Evolutionary conservation across 2,888 invertebrate species (phyloP).

Genomic region (Stenichneumon culpator): DNA sequence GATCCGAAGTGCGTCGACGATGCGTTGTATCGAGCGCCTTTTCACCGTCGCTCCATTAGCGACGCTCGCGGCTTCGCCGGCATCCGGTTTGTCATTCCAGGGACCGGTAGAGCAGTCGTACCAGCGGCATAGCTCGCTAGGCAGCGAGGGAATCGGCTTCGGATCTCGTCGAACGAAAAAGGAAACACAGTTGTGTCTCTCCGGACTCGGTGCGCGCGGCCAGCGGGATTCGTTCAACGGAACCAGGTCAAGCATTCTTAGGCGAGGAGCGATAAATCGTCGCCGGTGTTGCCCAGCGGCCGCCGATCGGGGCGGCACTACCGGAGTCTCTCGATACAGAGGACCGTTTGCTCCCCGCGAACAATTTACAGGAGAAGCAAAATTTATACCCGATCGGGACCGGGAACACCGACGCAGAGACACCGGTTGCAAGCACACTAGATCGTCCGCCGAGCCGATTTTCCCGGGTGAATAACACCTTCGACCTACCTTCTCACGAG

Average conservation of each 20-base stretch:
- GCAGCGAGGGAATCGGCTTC: background rate
- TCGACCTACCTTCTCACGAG: slow-evolving; percentile 86
- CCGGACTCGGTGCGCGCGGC: slow-evolving; percentile 31
- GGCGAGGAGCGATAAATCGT: slow-evolving; percentile 55
- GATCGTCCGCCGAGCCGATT: background rate
- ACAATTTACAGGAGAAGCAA: slow-evolving; percentile 54
- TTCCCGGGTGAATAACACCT: slow-evolving; percentile 40
- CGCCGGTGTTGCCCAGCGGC: slow-evolving; percentile 22
- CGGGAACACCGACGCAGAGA: background rate
- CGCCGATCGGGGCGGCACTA: slow-evolving; percentile 49
- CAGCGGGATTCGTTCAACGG: slow-evolving; percentile 39
- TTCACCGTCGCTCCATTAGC: slow-evolving; percentile 56
- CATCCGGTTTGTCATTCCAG: slow-evolving; percentile 58
- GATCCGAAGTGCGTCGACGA: background rate
- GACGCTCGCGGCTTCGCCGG: background rate
- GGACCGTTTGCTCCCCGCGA: slow-evolving; percentile 8
- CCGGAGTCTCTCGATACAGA: slow-evolving; percentile 28
- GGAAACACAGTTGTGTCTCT: slow-evolving; percentile 41
- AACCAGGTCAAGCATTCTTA: slow-evolving; percentile 63
- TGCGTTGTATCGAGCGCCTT: slow-evolving; percentile 34
- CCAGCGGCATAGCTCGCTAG: background rate
- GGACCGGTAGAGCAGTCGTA: slow-evolving; percentile 25
- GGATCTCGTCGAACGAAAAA: slow-evolving; percentile 60
- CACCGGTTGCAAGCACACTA: background rate
- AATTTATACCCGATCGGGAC: slow-evolving; percentile 27